Evolutionary conservation across 1,140 invertebrate genomes (phyloP).

Genomic region (Asobara japonica): DNA sequence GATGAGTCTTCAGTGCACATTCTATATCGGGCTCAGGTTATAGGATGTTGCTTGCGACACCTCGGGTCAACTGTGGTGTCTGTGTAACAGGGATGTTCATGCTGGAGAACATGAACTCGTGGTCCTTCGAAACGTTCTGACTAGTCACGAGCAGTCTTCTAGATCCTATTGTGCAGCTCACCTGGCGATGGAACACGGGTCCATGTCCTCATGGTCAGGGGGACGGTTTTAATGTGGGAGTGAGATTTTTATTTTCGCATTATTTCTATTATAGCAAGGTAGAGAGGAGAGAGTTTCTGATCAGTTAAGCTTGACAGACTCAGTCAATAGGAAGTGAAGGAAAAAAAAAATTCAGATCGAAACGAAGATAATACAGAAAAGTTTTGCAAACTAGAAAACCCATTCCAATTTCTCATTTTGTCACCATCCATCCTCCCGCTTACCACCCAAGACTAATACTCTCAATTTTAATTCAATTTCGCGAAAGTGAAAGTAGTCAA

Average conservation of each 20-base stretch:
- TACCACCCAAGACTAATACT: neutral
- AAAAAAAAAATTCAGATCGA: too few relatives aligned
- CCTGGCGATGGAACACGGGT: conserved; percentile 1
- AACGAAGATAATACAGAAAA: too few relatives aligned
- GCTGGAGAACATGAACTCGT: neutral
- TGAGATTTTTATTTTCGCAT: too few relatives aligned
- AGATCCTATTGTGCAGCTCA: conserved; percentile 29
- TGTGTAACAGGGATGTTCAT: neutral
- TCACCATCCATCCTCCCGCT: neutral
- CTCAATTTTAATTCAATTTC: neutral
- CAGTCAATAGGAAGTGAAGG: too few relatives aligned
- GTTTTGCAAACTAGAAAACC: too few relatives aligned
- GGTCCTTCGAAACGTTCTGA: conserved; percentile 23
- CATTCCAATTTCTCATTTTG: neutral
- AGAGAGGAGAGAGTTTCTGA: too few relatives aligned
- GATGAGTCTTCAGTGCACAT: neutral
- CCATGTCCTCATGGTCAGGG: neutral
- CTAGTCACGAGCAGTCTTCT: conserved; percentile 35
- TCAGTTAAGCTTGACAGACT: too few relatives aligned
- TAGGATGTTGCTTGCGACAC: conserved; percentile 28
- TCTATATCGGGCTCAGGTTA: neutral
- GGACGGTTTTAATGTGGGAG: neutral
- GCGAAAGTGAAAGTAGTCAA: neutral
- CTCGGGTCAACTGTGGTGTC: neutral
- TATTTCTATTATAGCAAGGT: too few relatives aligned